phyloP scores from a whole-genome alignment of 2,113 vertebrate genomes.

The Scomber scombrus region DNA sequence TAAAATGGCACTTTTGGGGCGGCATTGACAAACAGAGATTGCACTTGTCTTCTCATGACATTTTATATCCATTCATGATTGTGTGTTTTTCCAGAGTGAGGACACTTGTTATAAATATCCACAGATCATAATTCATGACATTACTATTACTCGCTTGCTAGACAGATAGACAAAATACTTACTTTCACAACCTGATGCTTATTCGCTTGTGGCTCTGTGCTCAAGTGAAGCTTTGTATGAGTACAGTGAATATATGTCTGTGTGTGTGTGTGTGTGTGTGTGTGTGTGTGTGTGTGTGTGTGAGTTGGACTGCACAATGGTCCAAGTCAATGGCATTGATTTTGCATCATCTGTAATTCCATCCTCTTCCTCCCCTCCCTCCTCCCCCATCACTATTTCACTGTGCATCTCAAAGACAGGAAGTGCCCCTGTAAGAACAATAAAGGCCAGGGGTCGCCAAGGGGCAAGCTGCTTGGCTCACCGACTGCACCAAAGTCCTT shows the following conservation, averaged over 20 bases:
- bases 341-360: constrained; percentile 11
- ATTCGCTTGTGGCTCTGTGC: not conserved
- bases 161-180: not conserved
- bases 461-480: constrained; percentile 14
- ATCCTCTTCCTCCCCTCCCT: not conserved
- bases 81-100: constrained; percentile 2
- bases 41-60: constrained; percentile 9
- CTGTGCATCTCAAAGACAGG: not conserved
- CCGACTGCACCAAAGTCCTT: not conserved
- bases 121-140: constrained; percentile 8
- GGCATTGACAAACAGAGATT: constrained; percentile 41
- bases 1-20: constrained; percentile 43
- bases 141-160: not conserved
- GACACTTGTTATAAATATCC: constrained; percentile 28
- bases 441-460: constrained; percentile 3
- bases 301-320: constrained; percentile 5
- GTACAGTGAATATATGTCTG: too few species aligned
- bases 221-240: not conserved
- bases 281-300: not conserved
- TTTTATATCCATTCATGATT: constrained; percentile 34
- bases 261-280: too few species aligned
- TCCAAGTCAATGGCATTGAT: constrained; percentile 48
- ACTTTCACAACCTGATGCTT: not conserved
- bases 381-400: not conserved
- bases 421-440: constrained; percentile 1